Evolutionary conservation across 2,797 vertebrate genomes (phyloP).

Genomic region (Melanotaenia nigrans): DNA sequence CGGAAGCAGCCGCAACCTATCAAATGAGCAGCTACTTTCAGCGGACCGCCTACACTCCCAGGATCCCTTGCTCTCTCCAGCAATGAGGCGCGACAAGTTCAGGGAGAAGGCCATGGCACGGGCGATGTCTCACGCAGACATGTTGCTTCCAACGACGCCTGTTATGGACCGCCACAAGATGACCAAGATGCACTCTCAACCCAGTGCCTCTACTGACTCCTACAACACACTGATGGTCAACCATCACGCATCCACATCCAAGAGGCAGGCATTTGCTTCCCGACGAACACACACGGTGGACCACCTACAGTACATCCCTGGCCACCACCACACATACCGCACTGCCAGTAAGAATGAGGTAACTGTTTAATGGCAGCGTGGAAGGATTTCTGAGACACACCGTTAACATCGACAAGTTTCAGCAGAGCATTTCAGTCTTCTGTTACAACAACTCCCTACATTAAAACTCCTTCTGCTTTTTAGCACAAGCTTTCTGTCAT

Average conservation of each 20-base stretch:
- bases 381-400: constrained; percentile 30
- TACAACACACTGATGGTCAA: constrained; percentile 93
- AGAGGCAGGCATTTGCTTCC: constrained; percentile 95
- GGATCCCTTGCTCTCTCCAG: constrained; percentile 95
- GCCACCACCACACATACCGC: constrained; percentile 92
- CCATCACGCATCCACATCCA: constrained; percentile 84
- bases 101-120: constrained; percentile 89
- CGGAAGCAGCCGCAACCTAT: constrained; percentile 89
- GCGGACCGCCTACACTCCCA: constrained; percentile 95
- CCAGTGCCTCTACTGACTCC: constrained; percentile 91
- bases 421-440: constrained; percentile 38
- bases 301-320: constrained; percentile 94
- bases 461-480: constrained; percentile 70
- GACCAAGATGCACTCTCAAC: constrained; percentile 97
- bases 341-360: constrained; percentile 99
- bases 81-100: constrained; percentile 89
- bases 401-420: constrained; percentile 29
- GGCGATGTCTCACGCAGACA: constrained; percentile 94
- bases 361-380: constrained; percentile 88
- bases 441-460: constrained; percentile 48
- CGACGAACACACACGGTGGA: constrained; percentile 97
- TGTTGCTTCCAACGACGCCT: constrained; percentile 92
- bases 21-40: constrained; percentile 93
- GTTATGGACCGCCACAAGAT: constrained; percentile 94
- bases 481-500: constrained; percentile 75